Percentiles rank a stretch among this genome's conserved stretches.
Conservation (phyloP, 92 coral and sea anemone species). For the Isaurus tuberculatus region DNA sequence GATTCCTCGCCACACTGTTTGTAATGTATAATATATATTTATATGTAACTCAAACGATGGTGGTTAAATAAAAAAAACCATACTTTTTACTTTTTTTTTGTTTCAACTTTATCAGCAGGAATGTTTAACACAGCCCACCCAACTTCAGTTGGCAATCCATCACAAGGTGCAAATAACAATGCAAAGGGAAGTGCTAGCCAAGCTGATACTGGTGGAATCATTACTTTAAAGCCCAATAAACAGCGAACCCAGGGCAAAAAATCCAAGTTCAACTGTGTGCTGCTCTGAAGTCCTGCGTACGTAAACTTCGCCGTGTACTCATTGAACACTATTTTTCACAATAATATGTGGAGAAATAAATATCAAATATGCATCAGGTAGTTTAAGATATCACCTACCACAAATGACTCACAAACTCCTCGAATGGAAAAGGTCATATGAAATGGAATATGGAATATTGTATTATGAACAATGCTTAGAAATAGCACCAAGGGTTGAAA, state of each 20-base stretch:
- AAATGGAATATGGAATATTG: too few species aligned
- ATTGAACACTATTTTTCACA: neutral
- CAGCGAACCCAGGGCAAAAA: constrained; percentile 97
- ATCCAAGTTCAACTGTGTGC: constrained; percentile 71
- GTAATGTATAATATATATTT: too few species aligned
- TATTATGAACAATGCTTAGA: too few species aligned
- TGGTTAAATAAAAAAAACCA: too few species aligned
- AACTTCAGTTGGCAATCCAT: constrained; percentile 32
- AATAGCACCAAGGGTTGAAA: too few species aligned
- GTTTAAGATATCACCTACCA: too few species aligned
- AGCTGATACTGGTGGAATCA: constrained; percentile 87
- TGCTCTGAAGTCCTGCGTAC: constrained; percentile 50
- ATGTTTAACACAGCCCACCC: constrained; percentile 88
- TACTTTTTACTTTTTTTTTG: neutral
- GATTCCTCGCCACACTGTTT: too few species aligned
- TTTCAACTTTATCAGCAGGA: constrained; percentile 66
- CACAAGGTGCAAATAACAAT: constrained; percentile 77
- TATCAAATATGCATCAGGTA: too few species aligned
- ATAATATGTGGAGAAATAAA: neutral
- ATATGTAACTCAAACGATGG: too few species aligned
- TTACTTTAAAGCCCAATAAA: constrained; percentile 94
- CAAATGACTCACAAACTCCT: too few species aligned
- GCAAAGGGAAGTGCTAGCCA: constrained; percentile 62
- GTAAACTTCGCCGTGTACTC: neutral
- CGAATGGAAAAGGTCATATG: too few species aligned